Conservation (phyloP, 2,888 invertebrate species). For the Automeris io region DNA sequence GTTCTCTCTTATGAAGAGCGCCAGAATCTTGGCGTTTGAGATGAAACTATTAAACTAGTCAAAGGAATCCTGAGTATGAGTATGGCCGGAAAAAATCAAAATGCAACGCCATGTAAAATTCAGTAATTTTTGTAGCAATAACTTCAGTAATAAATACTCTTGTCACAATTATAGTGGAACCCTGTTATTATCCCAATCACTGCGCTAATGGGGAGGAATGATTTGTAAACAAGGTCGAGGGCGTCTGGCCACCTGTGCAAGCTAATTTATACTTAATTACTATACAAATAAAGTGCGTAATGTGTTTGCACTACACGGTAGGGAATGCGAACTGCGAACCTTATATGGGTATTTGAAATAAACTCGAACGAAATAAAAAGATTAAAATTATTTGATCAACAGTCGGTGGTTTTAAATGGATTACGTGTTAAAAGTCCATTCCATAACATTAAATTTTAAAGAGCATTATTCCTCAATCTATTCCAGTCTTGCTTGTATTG, state of each 20-base stretch:
- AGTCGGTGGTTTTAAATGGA: background rate
- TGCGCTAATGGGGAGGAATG: slow-evolving; percentile 47
- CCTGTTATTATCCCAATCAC: slow-evolving; percentile 20
- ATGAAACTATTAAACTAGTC: too few species aligned
- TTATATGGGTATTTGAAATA: background rate
- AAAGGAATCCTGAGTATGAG: too few species aligned
- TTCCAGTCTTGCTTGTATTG: too few species aligned
- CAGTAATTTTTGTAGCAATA: too few species aligned
- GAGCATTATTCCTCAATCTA: too few species aligned
- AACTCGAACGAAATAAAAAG: background rate
- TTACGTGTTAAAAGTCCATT: background rate
- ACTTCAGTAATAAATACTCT: too few species aligned
- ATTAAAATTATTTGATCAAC: background rate
- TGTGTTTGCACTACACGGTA: slow-evolving; percentile 1
- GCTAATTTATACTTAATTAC: slow-evolving; percentile 1
- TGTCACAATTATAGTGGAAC: too few species aligned
- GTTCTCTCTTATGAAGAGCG: too few species aligned
- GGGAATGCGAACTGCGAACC: background rate
- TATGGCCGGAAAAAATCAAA: too few species aligned
- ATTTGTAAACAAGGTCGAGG: slow-evolving; percentile 30
- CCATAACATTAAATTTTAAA: too few species aligned
- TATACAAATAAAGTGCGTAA: slow-evolving; percentile 2
- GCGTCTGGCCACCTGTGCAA: slow-evolving; percentile 3
- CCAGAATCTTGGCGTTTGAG: too few species aligned
- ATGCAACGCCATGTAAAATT: too few species aligned